Evolutionary conservation across 1,140 invertebrate genomes (phyloP), one percentile per base, ranked within the genome.

Genomic region (Geopemphigus sp.): DNA sequence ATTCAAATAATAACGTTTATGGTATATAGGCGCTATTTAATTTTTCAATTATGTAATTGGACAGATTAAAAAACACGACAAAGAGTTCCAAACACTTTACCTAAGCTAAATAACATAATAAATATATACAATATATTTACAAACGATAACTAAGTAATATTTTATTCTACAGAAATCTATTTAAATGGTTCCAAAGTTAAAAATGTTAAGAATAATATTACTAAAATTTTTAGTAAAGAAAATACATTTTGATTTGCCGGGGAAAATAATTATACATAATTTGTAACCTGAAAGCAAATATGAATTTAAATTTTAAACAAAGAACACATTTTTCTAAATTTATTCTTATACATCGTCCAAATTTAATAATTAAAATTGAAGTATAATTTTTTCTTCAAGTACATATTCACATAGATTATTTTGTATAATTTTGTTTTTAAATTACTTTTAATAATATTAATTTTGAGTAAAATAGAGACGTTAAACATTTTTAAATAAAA

Each of bases 71-170:
- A 32, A 47, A 66, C 39, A 50, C 10, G 14, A 68, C 1, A 74
- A n/a, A n/a, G 53, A 57, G 45, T 74, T 59, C 72, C n/a, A 59
- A 74, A 74, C n/a, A 24, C 54, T 74, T 74, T 59, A 59, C 22
- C 29, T 39, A 74, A 66, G 57, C 29, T 15, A 74, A 24, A 29
- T 59, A 59, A 57, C n/a, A 22, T 59, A 54, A 54, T 32, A 73
- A 56, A 59, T 74, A 74, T 74, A 26, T 74, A 74, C 72, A 74
- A 74, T 39, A 57, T 74, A 57, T 74, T 57, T 74, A 74, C 72
- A 74, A 74, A 74, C 45, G 6, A 74, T 24, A 59, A 74, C 72
- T 74, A 57, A 26, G 56, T 17, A 57, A 39, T 39, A 59, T 45
- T 57, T 59, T 39, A 74, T 5, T 57, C 72, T 74, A 74, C 32